phyloP scores from a whole-genome alignment of 2,888 invertebrate species.

The Cataglyphis rosenhaueri region DNA sequence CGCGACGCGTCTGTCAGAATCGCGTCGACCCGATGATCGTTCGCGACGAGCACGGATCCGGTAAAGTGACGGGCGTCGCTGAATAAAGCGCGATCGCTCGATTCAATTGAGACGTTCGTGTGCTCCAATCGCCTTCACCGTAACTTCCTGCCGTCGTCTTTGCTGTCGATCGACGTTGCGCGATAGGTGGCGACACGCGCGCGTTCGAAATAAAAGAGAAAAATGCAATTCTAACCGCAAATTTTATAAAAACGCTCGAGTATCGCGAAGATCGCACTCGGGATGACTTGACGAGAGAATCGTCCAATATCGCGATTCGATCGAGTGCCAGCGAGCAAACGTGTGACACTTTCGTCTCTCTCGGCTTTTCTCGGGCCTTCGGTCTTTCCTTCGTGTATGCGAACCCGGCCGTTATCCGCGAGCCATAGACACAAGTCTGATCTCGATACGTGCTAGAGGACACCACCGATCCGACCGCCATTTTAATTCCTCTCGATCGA shows the following conservation, averaged over 20 bases:
- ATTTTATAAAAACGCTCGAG: constrained; percentile 59
- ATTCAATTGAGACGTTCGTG: constrained; percentile 62
- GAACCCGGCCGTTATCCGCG: constrained; percentile 58
- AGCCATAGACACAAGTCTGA: constrained; percentile 51
- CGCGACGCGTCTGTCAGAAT: not conserved
- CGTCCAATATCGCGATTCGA: no score
- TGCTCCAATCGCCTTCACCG: constrained; percentile 81
- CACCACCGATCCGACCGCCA: constrained; percentile 20
- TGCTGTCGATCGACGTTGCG: constrained; percentile 65
- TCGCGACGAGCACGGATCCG: not conserved
- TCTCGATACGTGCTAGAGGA: not conserved
- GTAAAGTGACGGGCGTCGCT: not conserved
- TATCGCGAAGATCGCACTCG: not conserved
- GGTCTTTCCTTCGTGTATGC: not conserved
- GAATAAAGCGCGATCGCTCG: not conserved
- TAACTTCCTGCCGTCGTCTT: constrained; percentile 63
- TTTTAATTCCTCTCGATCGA: constrained; percentile 31
- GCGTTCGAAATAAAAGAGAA: constrained; percentile 65
- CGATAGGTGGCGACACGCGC: constrained; percentile 81
- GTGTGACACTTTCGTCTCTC: not conserved
- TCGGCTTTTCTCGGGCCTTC: not conserved
- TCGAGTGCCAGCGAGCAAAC: not conserved
- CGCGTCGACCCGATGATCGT: no score
- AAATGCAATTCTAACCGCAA: constrained; percentile 81
- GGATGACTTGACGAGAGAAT: not conserved